Evolutionary conservation across 2,113 vertebrate species (phyloP).

Genomic region (Anhinga rufa): DNA sequence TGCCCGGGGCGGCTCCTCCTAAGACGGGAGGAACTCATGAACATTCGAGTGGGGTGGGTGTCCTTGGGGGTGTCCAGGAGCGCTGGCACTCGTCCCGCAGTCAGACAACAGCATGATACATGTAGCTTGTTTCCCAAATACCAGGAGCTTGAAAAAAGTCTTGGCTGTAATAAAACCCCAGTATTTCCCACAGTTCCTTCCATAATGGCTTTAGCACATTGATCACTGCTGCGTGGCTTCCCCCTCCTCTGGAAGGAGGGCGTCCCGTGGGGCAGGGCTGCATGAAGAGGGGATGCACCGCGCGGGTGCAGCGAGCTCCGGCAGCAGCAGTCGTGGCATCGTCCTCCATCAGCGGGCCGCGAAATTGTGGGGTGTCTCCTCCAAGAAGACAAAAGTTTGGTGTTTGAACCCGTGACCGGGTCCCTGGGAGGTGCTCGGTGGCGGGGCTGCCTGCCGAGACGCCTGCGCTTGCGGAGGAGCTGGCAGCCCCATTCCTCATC

Average conservation of each 20-base stretch:
- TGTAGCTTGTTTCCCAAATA: background rate
- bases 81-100: background rate
- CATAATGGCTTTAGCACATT: background rate
- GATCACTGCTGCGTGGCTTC: background rate
- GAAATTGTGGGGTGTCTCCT: background rate
- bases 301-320: background rate
- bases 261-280: too few relatives aligned
- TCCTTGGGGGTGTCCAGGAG: background rate
- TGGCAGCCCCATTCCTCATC: background rate
- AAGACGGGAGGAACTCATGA: background rate
- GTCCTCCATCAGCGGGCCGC: background rate
- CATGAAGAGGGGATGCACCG: background rate
- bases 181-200: background rate
- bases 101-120: accelerated
- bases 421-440: background rate
- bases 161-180: background rate
- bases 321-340: background rate
- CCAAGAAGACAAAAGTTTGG: background rate
- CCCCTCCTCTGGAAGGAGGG: background rate
- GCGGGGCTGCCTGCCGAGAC: background rate
- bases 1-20: background rate
- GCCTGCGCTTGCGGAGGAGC: background rate
- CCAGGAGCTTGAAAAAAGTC: background rate
- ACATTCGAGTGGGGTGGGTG: background rate
- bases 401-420: background rate